Evolutionary conservation across 2,797 vertebrate species (phyloP).

Genomic region (Sebastes taczanowskii): DNA sequence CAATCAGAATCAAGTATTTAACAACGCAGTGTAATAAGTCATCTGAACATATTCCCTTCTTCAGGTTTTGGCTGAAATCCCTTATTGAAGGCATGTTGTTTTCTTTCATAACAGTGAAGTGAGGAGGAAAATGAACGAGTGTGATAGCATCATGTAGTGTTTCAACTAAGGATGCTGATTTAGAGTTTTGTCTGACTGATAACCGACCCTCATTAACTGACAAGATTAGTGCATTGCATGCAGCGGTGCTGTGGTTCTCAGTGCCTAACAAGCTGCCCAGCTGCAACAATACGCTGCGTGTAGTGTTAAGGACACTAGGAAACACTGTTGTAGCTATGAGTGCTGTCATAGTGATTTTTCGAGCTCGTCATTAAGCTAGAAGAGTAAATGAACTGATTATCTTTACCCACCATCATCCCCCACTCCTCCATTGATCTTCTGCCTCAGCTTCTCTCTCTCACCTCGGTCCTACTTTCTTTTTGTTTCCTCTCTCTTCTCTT

Average conservation of each 20-base stretch:
- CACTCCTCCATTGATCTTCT: neutral
- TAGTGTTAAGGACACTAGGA: too few species aligned
- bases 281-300: too few species aligned
- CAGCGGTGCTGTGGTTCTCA: too few species aligned
- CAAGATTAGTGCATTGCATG: too few species aligned
- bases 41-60: neutral
- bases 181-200: too few species aligned
- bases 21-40: neutral
- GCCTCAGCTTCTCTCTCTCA: neutral
- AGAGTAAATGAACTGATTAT: slow-evolving; percentile 9
- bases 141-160: neutral
- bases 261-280: too few species aligned
- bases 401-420: neutral
- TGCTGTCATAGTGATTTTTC: neutral
- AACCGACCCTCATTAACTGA: too few species aligned
- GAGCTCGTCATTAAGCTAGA: neutral
- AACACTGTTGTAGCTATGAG: neutral
- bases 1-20: too few species aligned
- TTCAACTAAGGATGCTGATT: neutral
- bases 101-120: neutral
- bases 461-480: neutral
- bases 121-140: neutral
- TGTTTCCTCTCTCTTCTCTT: neutral
- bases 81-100: neutral
- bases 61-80: neutral